Conservation (phyloP, 2,113 vertebrate species). For the Pithys albifrons region DNA sequence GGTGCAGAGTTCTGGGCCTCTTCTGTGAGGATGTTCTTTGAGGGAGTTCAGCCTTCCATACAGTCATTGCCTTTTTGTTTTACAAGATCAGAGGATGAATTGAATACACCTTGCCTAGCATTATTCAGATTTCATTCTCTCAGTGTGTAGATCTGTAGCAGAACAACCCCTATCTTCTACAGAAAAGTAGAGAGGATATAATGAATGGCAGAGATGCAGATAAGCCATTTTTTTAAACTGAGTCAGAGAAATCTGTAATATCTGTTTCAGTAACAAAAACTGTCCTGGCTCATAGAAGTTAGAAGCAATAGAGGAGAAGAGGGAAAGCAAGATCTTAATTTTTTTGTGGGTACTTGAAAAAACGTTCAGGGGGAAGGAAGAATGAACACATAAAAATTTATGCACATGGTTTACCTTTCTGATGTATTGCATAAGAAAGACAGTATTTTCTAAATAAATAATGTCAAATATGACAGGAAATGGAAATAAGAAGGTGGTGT, state of each 20-base stretch:
- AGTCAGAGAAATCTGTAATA: neutral
- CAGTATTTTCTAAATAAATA: neutral
- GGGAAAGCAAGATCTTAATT: neutral
- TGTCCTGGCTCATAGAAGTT: neutral
- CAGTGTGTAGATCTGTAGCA: neutral
- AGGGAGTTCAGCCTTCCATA: neutral
- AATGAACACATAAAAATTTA: neutral
- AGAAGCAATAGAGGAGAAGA: neutral
- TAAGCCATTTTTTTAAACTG: neutral
- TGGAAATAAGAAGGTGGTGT: neutral
- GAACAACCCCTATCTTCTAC: neutral
- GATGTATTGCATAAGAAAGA: neutral
- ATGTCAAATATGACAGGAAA: neutral
- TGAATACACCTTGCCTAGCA: neutral
- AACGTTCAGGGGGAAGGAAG: neutral
- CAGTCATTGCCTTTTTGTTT: neutral
- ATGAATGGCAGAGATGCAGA: neutral
- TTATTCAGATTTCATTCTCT: neutral
- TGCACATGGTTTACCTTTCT: neutral
- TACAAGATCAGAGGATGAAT: neutral
- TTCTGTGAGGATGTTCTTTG: neutral
- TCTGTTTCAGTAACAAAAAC: neutral
- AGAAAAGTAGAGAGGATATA: neutral
- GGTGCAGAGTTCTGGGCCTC: neutral
- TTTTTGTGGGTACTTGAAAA: neutral